Evolutionary conservation across 2,113 vertebrate genomes (phyloP).

Genomic region (Narcine bancroftii): DNA sequence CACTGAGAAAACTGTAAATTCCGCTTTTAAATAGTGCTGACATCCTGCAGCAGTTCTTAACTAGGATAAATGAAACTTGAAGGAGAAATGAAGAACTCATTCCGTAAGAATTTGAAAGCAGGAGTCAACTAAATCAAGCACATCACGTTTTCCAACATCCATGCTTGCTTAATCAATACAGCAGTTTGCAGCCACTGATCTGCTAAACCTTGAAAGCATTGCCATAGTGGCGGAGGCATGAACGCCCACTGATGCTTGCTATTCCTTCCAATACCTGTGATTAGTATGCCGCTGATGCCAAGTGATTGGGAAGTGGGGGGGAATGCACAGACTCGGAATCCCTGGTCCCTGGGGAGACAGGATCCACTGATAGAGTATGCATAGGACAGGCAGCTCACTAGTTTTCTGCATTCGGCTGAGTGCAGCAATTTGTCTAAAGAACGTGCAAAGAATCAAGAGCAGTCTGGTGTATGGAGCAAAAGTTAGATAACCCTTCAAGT

Average conservation of each 20-base stretch:
- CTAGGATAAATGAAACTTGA: neutral
- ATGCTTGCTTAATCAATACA: neutral
- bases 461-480: neutral
- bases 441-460: neutral
- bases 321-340: slow-evolving; percentile 22
- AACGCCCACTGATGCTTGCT: neutral
- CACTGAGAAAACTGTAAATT: neutral
- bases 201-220: neutral
- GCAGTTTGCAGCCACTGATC: neutral
- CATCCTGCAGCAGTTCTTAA: neutral
- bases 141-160: too few relatives aligned
- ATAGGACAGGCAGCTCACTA: neutral
- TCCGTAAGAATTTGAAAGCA: neutral
- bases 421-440: neutral
- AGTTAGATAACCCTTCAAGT: neutral
- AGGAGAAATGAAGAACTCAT: neutral
- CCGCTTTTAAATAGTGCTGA: neutral
- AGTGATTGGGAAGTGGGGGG: slow-evolving; percentile 8
- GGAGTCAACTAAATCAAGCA: neutral
- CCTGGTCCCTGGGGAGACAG: neutral
- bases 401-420: neutral
- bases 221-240: neutral
- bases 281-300: neutral
- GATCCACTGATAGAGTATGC: neutral
- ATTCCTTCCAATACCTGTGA: neutral